Evolutionary conservation across 2,797 vertebrate species (phyloP).

Genomic region (Adelosebastes latens): DNA sequence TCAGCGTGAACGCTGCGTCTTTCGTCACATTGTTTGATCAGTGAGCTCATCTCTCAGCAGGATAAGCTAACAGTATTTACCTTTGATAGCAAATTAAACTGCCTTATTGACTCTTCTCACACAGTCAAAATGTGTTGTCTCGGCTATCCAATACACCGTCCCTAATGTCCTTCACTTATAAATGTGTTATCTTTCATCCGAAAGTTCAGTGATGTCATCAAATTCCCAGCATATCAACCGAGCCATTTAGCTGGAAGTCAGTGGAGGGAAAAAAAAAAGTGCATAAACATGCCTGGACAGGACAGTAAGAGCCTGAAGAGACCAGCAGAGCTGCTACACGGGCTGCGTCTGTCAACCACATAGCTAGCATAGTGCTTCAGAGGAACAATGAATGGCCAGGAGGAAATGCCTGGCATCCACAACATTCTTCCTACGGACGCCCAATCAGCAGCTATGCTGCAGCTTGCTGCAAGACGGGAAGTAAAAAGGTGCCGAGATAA

Average conservation of each 20-base stretch:
- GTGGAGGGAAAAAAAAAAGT: background rate
- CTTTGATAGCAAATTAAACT: slow-evolving; percentile 2
- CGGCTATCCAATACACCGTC: background rate
- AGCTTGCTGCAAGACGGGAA: slow-evolving; percentile 10
- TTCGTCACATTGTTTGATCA: slow-evolving; percentile 17
- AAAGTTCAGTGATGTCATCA: slow-evolving; percentile 52
- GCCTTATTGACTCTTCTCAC: slow-evolving; percentile 20
- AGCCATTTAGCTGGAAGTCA: slow-evolving; percentile 30
- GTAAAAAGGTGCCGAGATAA: background rate
- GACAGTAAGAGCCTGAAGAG: slow-evolving; percentile 19
- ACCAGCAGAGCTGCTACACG: slow-evolving; percentile 33
- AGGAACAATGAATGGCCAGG: slow-evolving; percentile 35
- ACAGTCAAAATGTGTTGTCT: background rate
- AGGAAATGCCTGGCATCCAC: slow-evolving; percentile 68
- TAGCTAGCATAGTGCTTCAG: slow-evolving; percentile 20
- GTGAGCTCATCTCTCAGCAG: slow-evolving; percentile 24
- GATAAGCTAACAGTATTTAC: slow-evolving; percentile 20
- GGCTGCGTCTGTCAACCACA: slow-evolving; percentile 25
- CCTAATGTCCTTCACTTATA: background rate
- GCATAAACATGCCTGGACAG: slow-evolving; percentile 53
- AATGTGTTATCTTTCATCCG: background rate
- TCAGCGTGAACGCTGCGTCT: background rate
- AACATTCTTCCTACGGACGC: slow-evolving; percentile 55
- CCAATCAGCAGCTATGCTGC: slow-evolving; percentile 46
- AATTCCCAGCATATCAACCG: slow-evolving; percentile 58